These are phyloP conservation scores for Gasterosteus aculeatus DNA, from an alignment of 2,113 vertebrate genomes.

Conservation along the genomic window DNA sequence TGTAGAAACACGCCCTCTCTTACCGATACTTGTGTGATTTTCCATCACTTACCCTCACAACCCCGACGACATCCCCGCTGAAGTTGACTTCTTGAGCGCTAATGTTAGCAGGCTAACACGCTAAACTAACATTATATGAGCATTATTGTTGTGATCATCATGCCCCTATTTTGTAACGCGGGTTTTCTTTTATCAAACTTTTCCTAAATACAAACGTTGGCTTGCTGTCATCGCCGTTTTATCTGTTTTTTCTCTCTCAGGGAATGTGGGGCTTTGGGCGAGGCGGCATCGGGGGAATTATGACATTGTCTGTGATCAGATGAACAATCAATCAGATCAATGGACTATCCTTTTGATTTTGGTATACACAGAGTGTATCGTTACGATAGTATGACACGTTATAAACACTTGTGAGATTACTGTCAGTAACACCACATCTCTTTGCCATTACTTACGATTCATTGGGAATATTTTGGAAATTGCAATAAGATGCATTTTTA, in stretches of 20 bases:
- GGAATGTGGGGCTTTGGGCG: background rate
- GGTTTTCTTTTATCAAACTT: conserved; percentile 2
- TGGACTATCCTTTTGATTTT: background rate
- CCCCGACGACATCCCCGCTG: background rate
- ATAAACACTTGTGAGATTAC: background rate
- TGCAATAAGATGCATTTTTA: no score
- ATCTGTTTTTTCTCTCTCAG: background rate
- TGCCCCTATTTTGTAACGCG: background rate
- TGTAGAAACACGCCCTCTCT: no score
- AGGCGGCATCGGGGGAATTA: background rate
- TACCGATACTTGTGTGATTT: background rate
- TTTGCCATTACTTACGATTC: background rate
- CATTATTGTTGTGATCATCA: background rate
- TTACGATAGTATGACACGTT: background rate
- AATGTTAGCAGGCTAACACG: background rate
- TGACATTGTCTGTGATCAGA: background rate
- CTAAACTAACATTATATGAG: background rate
- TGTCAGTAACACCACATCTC: background rate
- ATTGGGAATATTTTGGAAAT: no score
- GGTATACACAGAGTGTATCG: background rate
- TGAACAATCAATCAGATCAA: background rate
- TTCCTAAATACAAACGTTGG: background rate
- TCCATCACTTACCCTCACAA: background rate
- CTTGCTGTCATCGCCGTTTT: background rate
- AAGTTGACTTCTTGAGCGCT: background rate